These are phyloP conservation scores for Pristionchus mayeri DNA, from an alignment of 2,888 invertebrate species.

Conservation along the genomic window DNA sequence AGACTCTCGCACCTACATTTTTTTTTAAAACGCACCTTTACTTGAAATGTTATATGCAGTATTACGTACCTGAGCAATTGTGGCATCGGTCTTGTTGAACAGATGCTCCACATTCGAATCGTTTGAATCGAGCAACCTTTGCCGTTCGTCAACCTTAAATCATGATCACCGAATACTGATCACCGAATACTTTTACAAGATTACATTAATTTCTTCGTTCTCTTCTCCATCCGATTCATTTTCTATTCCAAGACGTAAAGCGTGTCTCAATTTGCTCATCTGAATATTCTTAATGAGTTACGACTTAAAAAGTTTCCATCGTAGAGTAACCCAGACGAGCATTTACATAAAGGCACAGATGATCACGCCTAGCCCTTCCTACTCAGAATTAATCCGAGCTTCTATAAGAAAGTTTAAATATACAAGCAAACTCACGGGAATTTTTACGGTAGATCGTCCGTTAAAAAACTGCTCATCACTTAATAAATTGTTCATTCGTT, in stretches of 20 bases:
- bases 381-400: too few relatives aligned
- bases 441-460: slow-evolving; percentile 65
- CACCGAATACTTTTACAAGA: not conserved
- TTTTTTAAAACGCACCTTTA: too few relatives aligned
- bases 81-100: slow-evolving; percentile 71
- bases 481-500: slow-evolving; percentile 72
- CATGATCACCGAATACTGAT: not conserved
- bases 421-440: slow-evolving; percentile 64
- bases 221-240: slow-evolving; percentile 36
- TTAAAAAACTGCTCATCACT: slow-evolving; percentile 71
- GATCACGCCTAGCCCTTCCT: too few relatives aligned
- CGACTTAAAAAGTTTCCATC: too few relatives aligned
- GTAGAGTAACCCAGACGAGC: too few relatives aligned
- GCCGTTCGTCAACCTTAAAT: slow-evolving; percentile 43
- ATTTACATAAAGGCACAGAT: too few relatives aligned
- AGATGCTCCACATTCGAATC: slow-evolving; percentile 69
- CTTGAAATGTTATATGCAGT: not conserved
- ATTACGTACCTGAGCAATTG: slow-evolving; percentile 57
- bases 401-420: too few relatives aligned
- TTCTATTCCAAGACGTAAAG: slow-evolving; percentile 46
- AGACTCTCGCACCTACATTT: slow-evolving; percentile 58
- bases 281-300: too few relatives aligned
- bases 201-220: slow-evolving; percentile 54
- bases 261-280: slow-evolving; percentile 48
- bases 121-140: slow-evolving; percentile 22